Percentiles rank a stretch among this genome's conserved stretches.
Evolutionary conservation across 2,888 invertebrate species (phyloP).

Genomic region (Microctonus aethiopoides): DNA sequence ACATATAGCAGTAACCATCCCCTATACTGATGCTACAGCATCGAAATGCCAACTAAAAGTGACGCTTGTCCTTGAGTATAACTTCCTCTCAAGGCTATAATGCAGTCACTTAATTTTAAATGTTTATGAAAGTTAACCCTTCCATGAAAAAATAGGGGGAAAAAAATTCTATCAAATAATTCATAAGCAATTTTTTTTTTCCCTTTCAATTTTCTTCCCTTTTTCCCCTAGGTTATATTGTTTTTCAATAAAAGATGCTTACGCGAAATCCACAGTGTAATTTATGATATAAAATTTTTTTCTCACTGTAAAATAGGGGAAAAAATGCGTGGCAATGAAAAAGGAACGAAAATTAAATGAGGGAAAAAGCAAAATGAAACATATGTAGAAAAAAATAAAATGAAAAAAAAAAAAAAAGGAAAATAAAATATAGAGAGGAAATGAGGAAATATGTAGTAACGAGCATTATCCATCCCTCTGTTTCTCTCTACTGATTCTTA

Average conservation of each 20-base stretch:
- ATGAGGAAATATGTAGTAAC: conserved; percentile 6
- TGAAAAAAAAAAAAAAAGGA: neutral
- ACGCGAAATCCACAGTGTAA: too few relatives aligned
- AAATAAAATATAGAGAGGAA: neutral
- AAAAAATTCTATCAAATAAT: too few relatives aligned
- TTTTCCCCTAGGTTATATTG: too few relatives aligned
- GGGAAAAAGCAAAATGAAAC: neutral
- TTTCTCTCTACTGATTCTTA: conserved; percentile 20
- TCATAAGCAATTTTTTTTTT: neutral
- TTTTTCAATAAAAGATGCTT: too few relatives aligned
- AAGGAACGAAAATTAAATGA: neutral
- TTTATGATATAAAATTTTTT: too few relatives aligned
- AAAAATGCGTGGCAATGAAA: neutral
- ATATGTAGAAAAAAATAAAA: neutral
- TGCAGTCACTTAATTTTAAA: neutral
- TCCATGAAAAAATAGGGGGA: too few relatives aligned
- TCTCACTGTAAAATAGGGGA: too few relatives aligned
- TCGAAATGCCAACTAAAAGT: conserved; percentile 28
- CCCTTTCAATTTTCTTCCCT: too few relatives aligned
- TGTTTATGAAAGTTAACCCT: neutral
- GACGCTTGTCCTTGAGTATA: conserved; percentile 25
- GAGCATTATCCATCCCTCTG: conserved; percentile 23
- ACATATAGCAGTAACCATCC: neutral
- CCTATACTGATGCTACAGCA: neutral
- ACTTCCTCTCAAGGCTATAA: neutral